These are phyloP conservation scores for Drosophila punjabiensis DNA, from an alignment of 1,140 invertebrate genomes.

Conservation along the genomic window DNA sequence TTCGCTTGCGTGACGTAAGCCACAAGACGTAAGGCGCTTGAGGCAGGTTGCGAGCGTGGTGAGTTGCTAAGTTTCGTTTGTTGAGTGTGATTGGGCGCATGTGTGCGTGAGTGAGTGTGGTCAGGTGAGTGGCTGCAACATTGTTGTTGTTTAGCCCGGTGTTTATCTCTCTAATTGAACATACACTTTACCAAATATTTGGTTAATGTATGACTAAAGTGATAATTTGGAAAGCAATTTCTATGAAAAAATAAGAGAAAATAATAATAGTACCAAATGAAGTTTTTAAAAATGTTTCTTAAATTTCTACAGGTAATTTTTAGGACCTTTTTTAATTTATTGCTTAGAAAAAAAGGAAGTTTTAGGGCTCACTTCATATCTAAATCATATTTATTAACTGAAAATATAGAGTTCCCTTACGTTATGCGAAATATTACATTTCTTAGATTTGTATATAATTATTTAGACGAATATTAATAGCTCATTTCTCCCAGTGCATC, in stretches of 20 bases:
- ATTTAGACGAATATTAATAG: background rate
- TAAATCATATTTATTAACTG: too few relatives aligned
- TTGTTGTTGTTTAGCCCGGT: slow-evolving; percentile 38
- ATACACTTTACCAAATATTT: slow-evolving; percentile 18
- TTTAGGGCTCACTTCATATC: background rate
- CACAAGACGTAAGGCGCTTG: slow-evolving; percentile 45
- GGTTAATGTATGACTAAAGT: too few relatives aligned
- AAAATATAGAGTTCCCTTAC: too few relatives aligned
- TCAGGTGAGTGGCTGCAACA: slow-evolving; percentile 72
- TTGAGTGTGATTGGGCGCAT: slow-evolving; percentile 7
- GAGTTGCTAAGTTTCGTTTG: slow-evolving; percentile 23
- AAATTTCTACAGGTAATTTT: background rate
- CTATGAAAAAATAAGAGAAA: background rate
- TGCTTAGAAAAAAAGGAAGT: background rate
- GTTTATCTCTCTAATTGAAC: slow-evolving; percentile 60
- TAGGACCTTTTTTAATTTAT: background rate
- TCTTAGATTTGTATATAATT: background rate
- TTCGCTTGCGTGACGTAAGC: slow-evolving; percentile 39
- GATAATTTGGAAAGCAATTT: too few relatives aligned
- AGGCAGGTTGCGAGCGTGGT: slow-evolving; percentile 71
- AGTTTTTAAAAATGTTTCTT: background rate
- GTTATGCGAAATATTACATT: too few relatives aligned
- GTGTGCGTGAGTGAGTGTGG: slow-evolving; percentile 39
- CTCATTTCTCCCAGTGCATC: background rate
- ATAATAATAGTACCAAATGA: background rate